Evolutionary conservation across 64 coral and sea anemone genomes (phyloP).

Genomic region (Dendrophyllia cribrosa): DNA sequence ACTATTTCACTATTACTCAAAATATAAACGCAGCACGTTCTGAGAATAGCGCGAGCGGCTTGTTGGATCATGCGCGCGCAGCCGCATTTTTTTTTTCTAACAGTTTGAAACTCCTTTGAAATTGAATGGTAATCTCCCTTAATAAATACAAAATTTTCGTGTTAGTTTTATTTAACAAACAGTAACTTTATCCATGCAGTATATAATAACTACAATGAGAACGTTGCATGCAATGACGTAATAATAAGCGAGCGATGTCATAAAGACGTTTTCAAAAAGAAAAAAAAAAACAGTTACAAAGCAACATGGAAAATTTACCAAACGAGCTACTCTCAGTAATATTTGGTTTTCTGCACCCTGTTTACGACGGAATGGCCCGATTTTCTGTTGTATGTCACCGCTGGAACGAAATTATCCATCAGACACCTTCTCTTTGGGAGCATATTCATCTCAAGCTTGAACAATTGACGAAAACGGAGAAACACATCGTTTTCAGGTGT

Average conservation of each 20-base stretch:
- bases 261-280: not conserved
- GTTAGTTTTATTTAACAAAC: too few relatives aligned
- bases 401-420: constrained; percentile 31
- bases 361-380: not conserved
- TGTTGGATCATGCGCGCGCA: too few relatives aligned
- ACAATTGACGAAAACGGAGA: not conserved
- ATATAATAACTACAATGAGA: too few relatives aligned
- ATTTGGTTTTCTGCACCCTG: constrained; percentile 27
- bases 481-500: constrained; percentile 2
- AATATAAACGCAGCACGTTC: too few relatives aligned
- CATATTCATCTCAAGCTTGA: constrained; percentile 16
- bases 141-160: too few relatives aligned
- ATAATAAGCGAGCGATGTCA: not conserved
- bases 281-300: not conserved
- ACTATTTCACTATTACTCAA: too few relatives aligned
- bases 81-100: too few relatives aligned
- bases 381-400: constrained; percentile 21
- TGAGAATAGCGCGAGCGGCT: too few relatives aligned
- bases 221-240: too few relatives aligned
- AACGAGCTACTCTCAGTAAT: constrained; percentile 1
- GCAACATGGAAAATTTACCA: constrained; percentile 10
- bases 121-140: too few relatives aligned
- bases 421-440: constrained; percentile 26
- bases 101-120: too few relatives aligned
- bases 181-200: too few relatives aligned